Conservation (phyloP, 2,888 invertebrate species). For the Coronaproctus castanopsis region DNA sequence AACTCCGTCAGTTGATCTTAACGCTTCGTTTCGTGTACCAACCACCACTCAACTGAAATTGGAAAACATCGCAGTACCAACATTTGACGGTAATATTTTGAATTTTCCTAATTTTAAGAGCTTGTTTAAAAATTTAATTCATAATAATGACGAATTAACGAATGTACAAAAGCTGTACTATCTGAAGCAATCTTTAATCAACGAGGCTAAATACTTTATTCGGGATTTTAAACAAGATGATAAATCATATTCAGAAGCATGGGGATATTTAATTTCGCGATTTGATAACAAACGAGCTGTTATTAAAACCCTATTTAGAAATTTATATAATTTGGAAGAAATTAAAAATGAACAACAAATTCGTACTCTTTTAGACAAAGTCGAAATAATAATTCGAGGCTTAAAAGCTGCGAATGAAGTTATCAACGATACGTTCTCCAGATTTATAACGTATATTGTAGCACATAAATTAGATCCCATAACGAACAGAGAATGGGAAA, state of each 20-base stretch:
- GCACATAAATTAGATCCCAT: background rate
- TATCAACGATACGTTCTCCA: conserved; percentile 1
- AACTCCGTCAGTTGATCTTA: too few relatives aligned
- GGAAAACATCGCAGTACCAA: background rate
- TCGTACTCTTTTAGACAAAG: conserved; percentile 1
- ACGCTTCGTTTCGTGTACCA: background rate
- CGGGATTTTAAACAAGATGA: conserved; percentile 6
- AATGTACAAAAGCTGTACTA: conserved; percentile 5
- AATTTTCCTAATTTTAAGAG: conserved; percentile 1
- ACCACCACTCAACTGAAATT: background rate
- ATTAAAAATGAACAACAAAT: background rate
- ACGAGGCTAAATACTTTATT: background rate
- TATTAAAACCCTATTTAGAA: background rate
- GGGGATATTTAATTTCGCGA: background rate
- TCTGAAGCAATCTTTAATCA: conserved; percentile 1
- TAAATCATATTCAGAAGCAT: background rate
- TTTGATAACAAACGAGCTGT: conserved; percentile 2
- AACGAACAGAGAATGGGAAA: background rate
- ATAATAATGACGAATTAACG: background rate
- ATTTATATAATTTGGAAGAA: background rate
- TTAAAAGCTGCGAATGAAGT: background rate
- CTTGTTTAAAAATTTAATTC: background rate
- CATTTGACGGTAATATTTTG: conserved; percentile 1
- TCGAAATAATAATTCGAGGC: background rate
- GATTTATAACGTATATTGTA: background rate